Evolutionary conservation across 1,140 invertebrate species (phyloP).

Genomic region (Lamellibrachia luymesi): DNA sequence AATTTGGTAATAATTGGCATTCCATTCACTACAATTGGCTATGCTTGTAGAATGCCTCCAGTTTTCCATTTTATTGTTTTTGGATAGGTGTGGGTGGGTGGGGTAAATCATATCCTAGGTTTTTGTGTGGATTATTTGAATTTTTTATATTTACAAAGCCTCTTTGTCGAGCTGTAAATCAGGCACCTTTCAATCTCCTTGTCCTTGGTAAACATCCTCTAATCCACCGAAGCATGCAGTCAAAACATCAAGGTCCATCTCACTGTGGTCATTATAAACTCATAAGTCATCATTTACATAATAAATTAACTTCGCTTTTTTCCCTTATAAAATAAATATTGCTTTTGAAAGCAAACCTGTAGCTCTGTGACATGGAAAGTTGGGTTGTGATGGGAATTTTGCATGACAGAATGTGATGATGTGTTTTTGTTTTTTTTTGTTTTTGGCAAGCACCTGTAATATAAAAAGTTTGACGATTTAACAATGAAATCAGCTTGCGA

Average conservation of each 20-base stretch:
- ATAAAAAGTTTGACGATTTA: neutral
- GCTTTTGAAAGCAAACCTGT: neutral
- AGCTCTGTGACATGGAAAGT: neutral
- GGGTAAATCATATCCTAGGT: too few relatives aligned
- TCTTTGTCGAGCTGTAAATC: too few relatives aligned
- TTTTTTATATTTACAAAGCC: too few relatives aligned
- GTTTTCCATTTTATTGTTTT: too few relatives aligned
- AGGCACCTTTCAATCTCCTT: too few relatives aligned
- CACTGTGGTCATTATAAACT: neutral
- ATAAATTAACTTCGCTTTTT: neutral
- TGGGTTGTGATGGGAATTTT: neutral
- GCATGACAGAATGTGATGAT: neutral
- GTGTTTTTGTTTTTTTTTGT: neutral
- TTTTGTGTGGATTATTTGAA: too few relatives aligned
- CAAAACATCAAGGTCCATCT: neutral
- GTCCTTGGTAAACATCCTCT: neutral
- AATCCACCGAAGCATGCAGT: neutral
- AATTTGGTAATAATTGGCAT: too few relatives aligned
- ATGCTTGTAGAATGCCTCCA: too few relatives aligned
- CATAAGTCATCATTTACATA: neutral
- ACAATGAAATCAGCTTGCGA: neutral
- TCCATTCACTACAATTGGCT: too few relatives aligned
- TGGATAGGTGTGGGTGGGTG: too few relatives aligned
- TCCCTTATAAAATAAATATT: neutral
- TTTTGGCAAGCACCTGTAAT: neutral